Evolutionary conservation across 2,888 invertebrate genomes (phyloP), one percentile per base, ranked within the genome.

Genomic region (Cecidostiba fungosa): DNA sequence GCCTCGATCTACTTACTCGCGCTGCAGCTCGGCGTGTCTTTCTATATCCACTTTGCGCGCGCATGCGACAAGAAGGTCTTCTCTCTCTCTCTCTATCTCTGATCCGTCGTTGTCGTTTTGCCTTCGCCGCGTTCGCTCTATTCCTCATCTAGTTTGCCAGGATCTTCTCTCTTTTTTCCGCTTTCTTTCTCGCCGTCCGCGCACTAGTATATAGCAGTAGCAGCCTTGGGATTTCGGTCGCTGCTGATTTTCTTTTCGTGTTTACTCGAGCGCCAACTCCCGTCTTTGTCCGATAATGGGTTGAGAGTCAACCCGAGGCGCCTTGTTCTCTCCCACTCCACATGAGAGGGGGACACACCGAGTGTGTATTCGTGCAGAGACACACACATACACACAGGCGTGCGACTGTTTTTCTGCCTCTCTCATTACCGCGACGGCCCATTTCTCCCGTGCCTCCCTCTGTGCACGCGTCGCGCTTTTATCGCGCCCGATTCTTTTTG

Each of bases 131-230:
- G 50, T 36, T 12, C 79, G 29, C 79, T 29, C 74, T 82, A 82
- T 82, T 74, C 73, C 50, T 82, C 82, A 32, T 47, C 74, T 66
- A 73, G 82, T 82, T 82, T 76, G 29, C 76, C 6, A 5, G 23
- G 32, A 66, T 54, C 19, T 50, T 26, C 12, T 29, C n/a, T 43
- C n/a, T 16, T 47, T 10, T 29, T 47, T 8, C 29, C 32, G 4
- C n/a, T 10, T 59, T 32, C 50, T 50, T 19, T 16, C 19, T 23
- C 10, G 26, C 43, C 79, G 19, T 19, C 12, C n/a, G 39, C n/a
- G 39, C 70, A 43, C 12, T 2, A 32, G 32, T 32, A 32, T 3
- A 32, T 3, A 43, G 43, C 2, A 43, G 43, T 43, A 43, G 1
- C 66, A 62, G 62, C 62, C 14, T 29, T 14, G 29, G 26, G 50